A percentile compares a stretch with the other conserved stretches of the same genome.
phyloP scores from a whole-genome alignment of 2,888 invertebrate genomes.

The Andrena dorsata region DNA sequence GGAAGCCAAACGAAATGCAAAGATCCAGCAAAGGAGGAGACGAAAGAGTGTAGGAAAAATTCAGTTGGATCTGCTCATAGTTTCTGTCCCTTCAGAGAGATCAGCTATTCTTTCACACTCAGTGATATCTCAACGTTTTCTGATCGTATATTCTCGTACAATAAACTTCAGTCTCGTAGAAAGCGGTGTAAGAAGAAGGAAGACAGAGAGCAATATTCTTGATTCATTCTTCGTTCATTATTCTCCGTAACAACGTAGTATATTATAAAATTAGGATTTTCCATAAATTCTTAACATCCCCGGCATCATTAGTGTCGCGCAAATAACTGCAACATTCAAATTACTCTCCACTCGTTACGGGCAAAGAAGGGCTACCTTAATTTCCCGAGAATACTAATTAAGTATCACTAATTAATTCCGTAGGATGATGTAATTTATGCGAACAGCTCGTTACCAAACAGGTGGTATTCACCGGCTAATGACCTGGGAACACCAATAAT shows the following conservation, averaged over 20 bases:
- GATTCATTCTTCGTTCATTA: neutral
- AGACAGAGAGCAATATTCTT: neutral
- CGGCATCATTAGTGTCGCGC: slow-evolving; percentile 34
- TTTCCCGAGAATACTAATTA: slow-evolving; percentile 65
- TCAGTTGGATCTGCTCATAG: slow-evolving; percentile 16
- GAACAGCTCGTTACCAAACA: slow-evolving; percentile 70
- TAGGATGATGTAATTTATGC: slow-evolving; percentile 66
- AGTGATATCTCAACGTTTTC: neutral
- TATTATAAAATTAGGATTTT: slow-evolving; percentile 4
- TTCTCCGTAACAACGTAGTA: neutral
- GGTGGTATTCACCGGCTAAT: slow-evolving; percentile 70
- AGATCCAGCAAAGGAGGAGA: neutral
- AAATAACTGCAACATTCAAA: slow-evolving; percentile 30
- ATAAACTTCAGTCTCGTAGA: neutral
- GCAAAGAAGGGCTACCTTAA: slow-evolving; percentile 43
- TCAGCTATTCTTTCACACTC: slow-evolving; percentile 27
- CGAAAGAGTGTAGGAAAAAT: neutral
- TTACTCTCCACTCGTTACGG: slow-evolving; percentile 26
- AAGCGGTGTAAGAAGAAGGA: neutral
- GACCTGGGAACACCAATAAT: slow-evolving; percentile 72
- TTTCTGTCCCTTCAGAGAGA: slow-evolving; percentile 13
- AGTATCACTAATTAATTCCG: slow-evolving; percentile 66
- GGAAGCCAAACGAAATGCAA: neutral
- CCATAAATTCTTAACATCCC: neutral
- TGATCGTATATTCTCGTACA: neutral